These are phyloP conservation scores for Bungarus multicinctus DNA, from an alignment of 2,113 vertebrate species.

Conservation along the genomic window DNA sequence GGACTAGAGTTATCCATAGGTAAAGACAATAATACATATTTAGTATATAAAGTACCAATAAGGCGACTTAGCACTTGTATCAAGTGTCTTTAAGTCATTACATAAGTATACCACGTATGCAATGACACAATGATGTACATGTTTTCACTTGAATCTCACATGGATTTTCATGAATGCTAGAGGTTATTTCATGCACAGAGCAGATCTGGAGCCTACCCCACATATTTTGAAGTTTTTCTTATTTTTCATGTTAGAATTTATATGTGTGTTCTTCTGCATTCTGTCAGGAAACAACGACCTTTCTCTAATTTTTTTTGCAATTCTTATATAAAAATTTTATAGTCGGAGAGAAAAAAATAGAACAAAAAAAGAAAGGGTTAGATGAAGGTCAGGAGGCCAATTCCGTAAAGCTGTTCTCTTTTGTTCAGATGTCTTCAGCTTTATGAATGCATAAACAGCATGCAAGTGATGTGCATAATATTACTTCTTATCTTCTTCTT, in stretches of 20 bases:
- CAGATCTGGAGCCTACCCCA: neutral
- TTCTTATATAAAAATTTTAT: neutral
- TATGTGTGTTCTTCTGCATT: neutral
- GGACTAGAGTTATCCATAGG: neutral
- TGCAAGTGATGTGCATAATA: neutral
- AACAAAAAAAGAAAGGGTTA: neutral
- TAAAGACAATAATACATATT: neutral
- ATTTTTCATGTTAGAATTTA: neutral
- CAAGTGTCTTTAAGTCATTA: neutral
- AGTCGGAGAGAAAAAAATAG: neutral
- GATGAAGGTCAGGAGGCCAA: neutral
- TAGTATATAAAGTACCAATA: neutral
- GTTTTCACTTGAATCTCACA: neutral
- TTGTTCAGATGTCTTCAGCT: neutral
- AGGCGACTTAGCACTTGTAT: neutral
- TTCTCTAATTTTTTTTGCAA: neutral
- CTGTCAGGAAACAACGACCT: neutral
- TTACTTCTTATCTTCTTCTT: neutral
- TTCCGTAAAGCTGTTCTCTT: neutral
- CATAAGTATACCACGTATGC: neutral
- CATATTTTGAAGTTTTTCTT: neutral
- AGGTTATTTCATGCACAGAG: neutral
- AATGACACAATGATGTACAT: neutral
- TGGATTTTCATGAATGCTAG: neutral
- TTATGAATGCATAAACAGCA: neutral